Conservation (phyloP, 2,113 vertebrate genomes). For the Lampris incognitus region DNA sequence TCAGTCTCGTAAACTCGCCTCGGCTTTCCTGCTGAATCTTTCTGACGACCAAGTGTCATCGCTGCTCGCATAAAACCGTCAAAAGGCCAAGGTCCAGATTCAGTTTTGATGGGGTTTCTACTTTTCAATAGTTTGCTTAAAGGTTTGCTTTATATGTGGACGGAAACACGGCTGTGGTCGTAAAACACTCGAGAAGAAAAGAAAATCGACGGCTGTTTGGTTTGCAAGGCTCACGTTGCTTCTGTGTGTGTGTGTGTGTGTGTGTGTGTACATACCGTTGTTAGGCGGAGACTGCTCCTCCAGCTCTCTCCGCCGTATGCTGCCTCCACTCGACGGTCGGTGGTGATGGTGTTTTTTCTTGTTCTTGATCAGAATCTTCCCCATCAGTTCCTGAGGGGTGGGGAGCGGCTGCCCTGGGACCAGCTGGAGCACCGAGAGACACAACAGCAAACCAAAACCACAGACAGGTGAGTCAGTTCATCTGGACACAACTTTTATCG, state of each 20-base stretch:
- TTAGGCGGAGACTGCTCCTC: conserved; percentile 77
- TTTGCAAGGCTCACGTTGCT: not conserved
- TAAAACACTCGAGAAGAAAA: too few relatives aligned
- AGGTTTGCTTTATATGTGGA: too few relatives aligned
- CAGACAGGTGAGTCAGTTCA: not conserved
- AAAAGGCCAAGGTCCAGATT: too few relatives aligned
- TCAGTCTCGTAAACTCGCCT: too few relatives aligned
- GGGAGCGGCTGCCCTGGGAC: conserved; percentile 82
- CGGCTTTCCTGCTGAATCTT: too few relatives aligned
- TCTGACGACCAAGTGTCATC: too few relatives aligned
- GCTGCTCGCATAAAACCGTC: too few relatives aligned
- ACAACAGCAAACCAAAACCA: not conserved
- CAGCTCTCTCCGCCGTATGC: conserved; percentile 81
- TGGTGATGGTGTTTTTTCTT: conserved; percentile 87
- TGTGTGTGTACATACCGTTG: conserved; percentile 70
- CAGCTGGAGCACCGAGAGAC: conserved; percentile 74
- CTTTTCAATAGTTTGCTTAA: too few relatives aligned
- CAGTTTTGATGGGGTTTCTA: too few relatives aligned
- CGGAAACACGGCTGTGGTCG: too few relatives aligned
- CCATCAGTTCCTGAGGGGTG: conserved; percentile 88
- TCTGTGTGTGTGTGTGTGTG: conserved; percentile 9
- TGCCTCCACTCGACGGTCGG: conserved; percentile 72
- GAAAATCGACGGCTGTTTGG: too few relatives aligned
- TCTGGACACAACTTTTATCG: too few relatives aligned
- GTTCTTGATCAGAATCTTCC: conserved; percentile 94